Evolutionary conservation across 2,113 vertebrate species (phyloP).

Genomic region (Epinephelus fuscoguttatus): DNA sequence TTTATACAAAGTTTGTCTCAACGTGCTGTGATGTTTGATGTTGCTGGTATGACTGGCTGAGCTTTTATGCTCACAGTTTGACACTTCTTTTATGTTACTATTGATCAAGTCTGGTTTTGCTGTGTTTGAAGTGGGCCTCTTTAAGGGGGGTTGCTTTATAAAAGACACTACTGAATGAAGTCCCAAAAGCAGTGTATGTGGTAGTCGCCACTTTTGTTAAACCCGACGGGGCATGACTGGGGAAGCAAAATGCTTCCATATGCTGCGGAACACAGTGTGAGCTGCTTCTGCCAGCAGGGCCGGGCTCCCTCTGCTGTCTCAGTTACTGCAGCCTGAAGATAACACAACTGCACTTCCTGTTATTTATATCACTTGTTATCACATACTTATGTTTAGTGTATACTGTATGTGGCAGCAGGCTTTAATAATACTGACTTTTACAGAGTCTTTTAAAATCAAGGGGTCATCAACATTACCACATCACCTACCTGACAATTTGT

Average conservation of each 20-base stretch:
- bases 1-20: slow-evolving; percentile 13
- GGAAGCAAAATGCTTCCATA: slow-evolving; percentile 82
- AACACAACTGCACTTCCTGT: slow-evolving; percentile 55
- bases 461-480: slow-evolving; percentile 4
- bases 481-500: not conserved
- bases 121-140: slow-evolving; percentile 61
- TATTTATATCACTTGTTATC: slow-evolving; percentile 58
- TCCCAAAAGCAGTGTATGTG: slow-evolving; percentile 70
- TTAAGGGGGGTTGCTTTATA: slow-evolving; percentile 55
- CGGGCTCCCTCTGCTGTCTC: slow-evolving; percentile 63
- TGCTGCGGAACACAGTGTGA: slow-evolving; percentile 70
- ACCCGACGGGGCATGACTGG: slow-evolving; percentile 77
- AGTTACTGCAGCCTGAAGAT: slow-evolving; percentile 50
- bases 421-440: slow-evolving; percentile 24
- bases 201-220: slow-evolving; percentile 80
- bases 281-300: slow-evolving; percentile 73
- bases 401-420: not conserved
- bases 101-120: slow-evolving; percentile 45
- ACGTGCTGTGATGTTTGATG: slow-evolving; percentile 24
- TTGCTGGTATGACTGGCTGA: slow-evolving; percentile 11
- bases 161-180: slow-evolving; percentile 70
- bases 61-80: slow-evolving; percentile 35
- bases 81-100: slow-evolving; percentile 42
- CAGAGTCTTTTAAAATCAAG: not conserved
- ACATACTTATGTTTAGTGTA: slow-evolving; percentile 20